Conservation (phyloP, 1,140 invertebrate species). For the Gonatopus flavifemur region DNA sequence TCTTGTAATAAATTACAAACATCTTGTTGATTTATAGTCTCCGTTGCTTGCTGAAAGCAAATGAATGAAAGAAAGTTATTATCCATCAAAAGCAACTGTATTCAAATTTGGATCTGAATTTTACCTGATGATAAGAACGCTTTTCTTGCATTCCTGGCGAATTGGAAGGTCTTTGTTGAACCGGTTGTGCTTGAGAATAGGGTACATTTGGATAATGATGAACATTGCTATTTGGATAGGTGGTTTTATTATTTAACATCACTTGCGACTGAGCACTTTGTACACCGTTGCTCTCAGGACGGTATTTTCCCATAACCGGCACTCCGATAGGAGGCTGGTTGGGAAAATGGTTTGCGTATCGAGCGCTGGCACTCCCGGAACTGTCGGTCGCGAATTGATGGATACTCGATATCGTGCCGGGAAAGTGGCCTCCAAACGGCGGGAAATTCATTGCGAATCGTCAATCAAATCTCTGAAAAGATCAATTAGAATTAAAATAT, state of each 20-base stretch:
- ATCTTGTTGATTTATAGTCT: conserved; percentile 54
- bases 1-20: conserved; percentile 55
- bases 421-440: conserved; percentile 67
- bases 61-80: neutral
- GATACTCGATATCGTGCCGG: conserved; percentile 64
- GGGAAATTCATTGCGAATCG: conserved; percentile 66
- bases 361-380: conserved; percentile 51
- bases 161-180: conserved; percentile 53
- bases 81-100: neutral
- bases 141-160: conserved; percentile 56
- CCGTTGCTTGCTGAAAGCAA: conserved; percentile 36
- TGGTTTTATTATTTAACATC: conserved; percentile 56
- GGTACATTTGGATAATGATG: conserved; percentile 56
- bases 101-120: neutral
- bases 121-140: conserved; percentile 54
- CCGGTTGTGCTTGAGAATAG: conserved; percentile 52
- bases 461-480: conserved; percentile 50
- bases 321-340: conserved; percentile 57
- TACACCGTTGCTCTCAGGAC: conserved; percentile 51
- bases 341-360: conserved; percentile 56
- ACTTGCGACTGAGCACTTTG: conserved; percentile 54
- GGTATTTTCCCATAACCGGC: conserved; percentile 56
- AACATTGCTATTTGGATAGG: conserved; percentile 54
- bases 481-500: no score
- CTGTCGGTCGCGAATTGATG: conserved; percentile 66